A percentile compares a stretch with the other conserved stretches of the same genome.
Evolutionary conservation across 2,797 vertebrate genomes (phyloP).

Genomic region (Avahi laniger): DNA sequence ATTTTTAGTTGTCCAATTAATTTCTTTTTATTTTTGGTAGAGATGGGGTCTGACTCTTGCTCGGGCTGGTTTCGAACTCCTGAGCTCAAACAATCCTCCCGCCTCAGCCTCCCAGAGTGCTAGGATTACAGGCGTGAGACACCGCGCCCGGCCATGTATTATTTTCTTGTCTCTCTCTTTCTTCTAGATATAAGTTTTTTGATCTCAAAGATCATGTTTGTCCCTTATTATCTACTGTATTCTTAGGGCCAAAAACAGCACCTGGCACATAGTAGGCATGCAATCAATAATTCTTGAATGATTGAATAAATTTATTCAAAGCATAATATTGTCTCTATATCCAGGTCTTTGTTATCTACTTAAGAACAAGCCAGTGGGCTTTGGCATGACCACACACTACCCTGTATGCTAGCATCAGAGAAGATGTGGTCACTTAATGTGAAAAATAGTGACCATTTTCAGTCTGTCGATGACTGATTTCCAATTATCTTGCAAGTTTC

Average conservation of each 20-base stretch:
- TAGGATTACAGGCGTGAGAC: too few relatives aligned
- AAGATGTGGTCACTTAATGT: background rate
- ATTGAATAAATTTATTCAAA: slow-evolving; percentile 7
- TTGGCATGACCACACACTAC: background rate
- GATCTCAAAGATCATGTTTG: background rate
- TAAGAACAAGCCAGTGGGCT: background rate
- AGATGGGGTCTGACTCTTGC: too few relatives aligned
- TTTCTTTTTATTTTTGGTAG: too few relatives aligned
- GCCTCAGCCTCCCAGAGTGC: too few relatives aligned
- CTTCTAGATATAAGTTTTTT: background rate
- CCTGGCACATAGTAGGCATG: background rate
- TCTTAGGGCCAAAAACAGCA: background rate
- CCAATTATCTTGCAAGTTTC: background rate
- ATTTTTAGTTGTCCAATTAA: too few relatives aligned
- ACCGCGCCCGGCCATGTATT: too few relatives aligned
- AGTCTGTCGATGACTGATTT: background rate
- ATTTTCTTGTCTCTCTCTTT: background rate
- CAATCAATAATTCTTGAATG: background rate
- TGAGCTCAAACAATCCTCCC: too few relatives aligned
- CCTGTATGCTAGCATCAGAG: background rate
- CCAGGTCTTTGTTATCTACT: background rate
- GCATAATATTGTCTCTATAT: background rate
- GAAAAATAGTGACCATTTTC: background rate
- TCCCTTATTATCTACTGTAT: background rate
- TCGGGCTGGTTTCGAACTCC: too few relatives aligned